Percentiles rank a stretch among this genome's conserved stretches.
Evolutionary conservation across 2,888 invertebrate species (phyloP).

Genomic region (Oligia latruncula): DNA sequence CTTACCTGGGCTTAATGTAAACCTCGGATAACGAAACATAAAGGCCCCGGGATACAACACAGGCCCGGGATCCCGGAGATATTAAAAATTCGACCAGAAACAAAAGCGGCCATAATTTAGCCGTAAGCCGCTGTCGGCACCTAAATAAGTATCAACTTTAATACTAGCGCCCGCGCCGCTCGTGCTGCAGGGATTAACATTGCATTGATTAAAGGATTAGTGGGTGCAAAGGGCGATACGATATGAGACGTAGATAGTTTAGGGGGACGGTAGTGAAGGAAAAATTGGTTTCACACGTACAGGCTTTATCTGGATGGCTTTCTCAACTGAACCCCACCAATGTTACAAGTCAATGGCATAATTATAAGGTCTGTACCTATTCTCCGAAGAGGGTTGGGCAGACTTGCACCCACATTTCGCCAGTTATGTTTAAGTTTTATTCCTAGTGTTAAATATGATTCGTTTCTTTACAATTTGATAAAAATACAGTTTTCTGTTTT

Average conservation of each 20-base stretch:
- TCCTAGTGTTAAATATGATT: no score
- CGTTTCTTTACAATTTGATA: not conserved
- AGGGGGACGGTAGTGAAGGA: not conserved
- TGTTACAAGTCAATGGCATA: not conserved
- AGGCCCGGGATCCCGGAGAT: constrained; percentile 60
- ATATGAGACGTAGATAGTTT: not conserved
- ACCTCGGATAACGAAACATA: constrained; percentile 58
- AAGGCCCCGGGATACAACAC: constrained; percentile 66
- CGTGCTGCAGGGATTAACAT: constrained; percentile 50
- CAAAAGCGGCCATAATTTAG: constrained; percentile 70
- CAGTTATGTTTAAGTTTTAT: not conserved
- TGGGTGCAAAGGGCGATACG: constrained; percentile 20
- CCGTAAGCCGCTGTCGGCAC: constrained; percentile 62
- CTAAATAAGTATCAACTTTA: constrained; percentile 65
- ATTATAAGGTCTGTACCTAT: not conserved
- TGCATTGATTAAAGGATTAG: constrained; percentile 64
- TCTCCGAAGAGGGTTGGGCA: not conserved
- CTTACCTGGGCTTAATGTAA: constrained; percentile 62
- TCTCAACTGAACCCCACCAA: not conserved
- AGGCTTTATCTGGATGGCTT: not conserved
- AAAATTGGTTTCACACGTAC: no score
- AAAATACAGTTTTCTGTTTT: not conserved
- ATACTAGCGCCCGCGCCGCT: constrained; percentile 29
- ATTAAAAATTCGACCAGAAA: constrained; percentile 73
- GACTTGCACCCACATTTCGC: not conserved